These are phyloP conservation scores for Achatina immaculata DNA, from an alignment of 1,140 invertebrate genomes.

Conservation along the genomic window DNA sequence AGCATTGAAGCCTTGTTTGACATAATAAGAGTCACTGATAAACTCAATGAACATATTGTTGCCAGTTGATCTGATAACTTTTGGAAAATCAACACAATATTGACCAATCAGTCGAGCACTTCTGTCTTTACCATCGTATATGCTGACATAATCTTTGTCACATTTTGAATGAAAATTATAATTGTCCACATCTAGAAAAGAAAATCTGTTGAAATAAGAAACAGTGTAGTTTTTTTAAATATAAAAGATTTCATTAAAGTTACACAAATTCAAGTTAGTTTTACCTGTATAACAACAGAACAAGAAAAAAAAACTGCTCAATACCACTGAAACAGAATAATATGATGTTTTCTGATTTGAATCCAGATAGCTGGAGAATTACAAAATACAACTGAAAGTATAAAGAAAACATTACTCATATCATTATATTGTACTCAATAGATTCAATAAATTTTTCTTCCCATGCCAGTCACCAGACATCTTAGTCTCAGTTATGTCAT, in stretches of 20 bases:
- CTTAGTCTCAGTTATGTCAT: too few species aligned
- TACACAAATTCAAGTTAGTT: too few species aligned
- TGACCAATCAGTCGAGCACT: not conserved
- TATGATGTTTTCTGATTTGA: too few species aligned
- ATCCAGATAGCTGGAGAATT: too few species aligned
- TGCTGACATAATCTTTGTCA: not conserved
- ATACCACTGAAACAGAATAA: too few species aligned
- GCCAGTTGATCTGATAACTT: not conserved
- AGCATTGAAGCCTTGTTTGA: not conserved
- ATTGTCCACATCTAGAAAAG: not conserved
- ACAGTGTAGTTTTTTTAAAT: not conserved
- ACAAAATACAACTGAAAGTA: too few species aligned
- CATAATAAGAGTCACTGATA: not conserved
- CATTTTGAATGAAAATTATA: not conserved
- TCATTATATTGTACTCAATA: too few species aligned
- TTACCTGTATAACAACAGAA: too few species aligned
- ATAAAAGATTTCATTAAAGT: not conserved
- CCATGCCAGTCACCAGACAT: too few species aligned
- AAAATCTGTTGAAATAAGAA: not conserved
- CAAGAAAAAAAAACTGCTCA: too few species aligned
- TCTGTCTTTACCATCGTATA: not conserved
- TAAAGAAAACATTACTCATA: too few species aligned
- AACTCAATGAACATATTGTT: slow-evolving; percentile 7
- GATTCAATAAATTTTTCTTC: too few species aligned
- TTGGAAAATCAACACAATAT: not conserved